These are phyloP conservation scores for Noturus placidus DNA, from an alignment of 2,113 vertebrate genomes.

Conservation along the genomic window DNA sequence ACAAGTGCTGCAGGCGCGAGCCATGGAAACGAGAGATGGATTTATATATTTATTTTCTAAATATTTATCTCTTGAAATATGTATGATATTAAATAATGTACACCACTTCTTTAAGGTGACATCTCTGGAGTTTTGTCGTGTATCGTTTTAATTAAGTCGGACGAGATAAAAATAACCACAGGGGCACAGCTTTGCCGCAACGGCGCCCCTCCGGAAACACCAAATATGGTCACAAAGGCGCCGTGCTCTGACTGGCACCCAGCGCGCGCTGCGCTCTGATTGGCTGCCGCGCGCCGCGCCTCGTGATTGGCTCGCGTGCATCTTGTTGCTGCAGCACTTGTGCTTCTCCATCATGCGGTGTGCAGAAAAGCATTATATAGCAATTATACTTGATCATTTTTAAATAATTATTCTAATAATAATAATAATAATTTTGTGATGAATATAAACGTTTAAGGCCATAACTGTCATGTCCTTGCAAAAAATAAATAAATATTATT, in stretches of 20 bases:
- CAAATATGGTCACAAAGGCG: constrained; percentile 65
- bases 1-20: background rate
- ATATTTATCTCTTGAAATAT: background rate
- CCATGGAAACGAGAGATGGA: no score
- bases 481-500: background rate
- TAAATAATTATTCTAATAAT: background rate
- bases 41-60: background rate
- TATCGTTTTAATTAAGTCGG: constrained; percentile 38
- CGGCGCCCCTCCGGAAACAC: constrained; percentile 62
- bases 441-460: background rate
- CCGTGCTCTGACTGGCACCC: constrained; percentile 58
- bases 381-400: no score
- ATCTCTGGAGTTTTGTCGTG: background rate
- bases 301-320: background rate
- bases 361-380: background rate
- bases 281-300: constrained; percentile 53
- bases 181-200: constrained; percentile 36
- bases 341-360: constrained; percentile 31
- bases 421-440: background rate
- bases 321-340: constrained; percentile 43
- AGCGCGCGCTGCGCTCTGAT: constrained; percentile 58
- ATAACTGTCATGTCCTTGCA: background rate
- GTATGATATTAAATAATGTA: rapidly evolving
- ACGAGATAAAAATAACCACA: constrained; percentile 47
- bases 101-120: no score